phyloP scores from a whole-genome alignment of 2,113 vertebrate species.

The Nothocercus nigrocapillus region DNA sequence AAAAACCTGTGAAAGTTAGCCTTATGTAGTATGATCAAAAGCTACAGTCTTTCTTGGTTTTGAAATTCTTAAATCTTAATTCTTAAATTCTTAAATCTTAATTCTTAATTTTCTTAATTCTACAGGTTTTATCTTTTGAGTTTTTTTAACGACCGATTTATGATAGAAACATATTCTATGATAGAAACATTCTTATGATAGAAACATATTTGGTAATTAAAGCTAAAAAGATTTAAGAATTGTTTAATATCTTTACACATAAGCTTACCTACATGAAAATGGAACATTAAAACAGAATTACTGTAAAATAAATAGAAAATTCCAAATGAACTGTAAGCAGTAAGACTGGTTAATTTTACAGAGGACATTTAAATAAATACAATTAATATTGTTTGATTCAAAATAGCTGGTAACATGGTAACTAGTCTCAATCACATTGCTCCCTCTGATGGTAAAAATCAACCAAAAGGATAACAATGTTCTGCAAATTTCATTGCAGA shows the following conservation, averaged over 20 bases:
- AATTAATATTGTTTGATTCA: not conserved
- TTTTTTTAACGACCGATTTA: too few species aligned
- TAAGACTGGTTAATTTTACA: not conserved
- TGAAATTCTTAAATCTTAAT: not conserved
- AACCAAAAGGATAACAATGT: not conserved
- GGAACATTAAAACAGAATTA: not conserved
- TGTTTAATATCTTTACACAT: not conserved
- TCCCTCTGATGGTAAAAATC: not conserved
- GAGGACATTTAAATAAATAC: not conserved
- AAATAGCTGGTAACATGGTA: not conserved
- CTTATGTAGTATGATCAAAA: not conserved
- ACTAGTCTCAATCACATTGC: not conserved
- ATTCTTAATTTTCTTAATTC: too few species aligned
- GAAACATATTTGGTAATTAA: not conserved
- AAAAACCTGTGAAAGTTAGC: not conserved
- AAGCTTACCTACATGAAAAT: not conserved
- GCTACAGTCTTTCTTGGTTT: not conserved
- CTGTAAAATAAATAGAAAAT: not conserved
- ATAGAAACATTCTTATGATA: not conserved
- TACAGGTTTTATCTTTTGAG: not conserved
- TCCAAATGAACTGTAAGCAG: not conserved
- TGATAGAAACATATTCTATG: not conserved
- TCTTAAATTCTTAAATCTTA: not conserved
- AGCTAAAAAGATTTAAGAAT: not conserved
- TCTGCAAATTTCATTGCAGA: not conserved